Percentiles rank a stretch among this genome's conserved stretches.
Conservation (phyloP, 2,797 vertebrate genomes). For the Rhabdomys pumilio region DNA sequence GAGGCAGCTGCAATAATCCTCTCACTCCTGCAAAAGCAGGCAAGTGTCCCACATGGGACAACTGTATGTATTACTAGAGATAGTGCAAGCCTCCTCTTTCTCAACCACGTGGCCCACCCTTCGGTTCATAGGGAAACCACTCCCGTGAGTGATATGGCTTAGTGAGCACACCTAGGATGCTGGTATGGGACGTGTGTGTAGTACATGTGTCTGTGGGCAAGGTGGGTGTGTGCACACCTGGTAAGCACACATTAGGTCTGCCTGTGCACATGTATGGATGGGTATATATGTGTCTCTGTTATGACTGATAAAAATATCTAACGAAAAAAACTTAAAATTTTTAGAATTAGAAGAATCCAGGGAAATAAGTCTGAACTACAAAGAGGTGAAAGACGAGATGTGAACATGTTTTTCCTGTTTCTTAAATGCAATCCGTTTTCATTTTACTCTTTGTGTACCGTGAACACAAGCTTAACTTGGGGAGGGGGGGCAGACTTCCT, state of each 20-base stretch:
- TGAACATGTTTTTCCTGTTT: background rate
- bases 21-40: constrained; percentile 22
- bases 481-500: accelerated
- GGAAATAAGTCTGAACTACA: background rate
- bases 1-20: accelerated
- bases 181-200: background rate
- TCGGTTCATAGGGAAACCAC: accelerated
- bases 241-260: background rate
- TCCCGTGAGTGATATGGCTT: background rate
- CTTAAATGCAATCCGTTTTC: accelerated
- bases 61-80: accelerated
- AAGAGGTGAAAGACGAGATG: background rate
- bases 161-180: background rate
- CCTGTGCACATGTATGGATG: background rate
- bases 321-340: too few species aligned
- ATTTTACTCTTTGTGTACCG: accelerated
- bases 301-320: background rate
- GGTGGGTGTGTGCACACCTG: background rate
- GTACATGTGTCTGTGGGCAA: background rate
- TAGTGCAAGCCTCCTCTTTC: background rate
- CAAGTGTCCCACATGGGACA: constrained; percentile 30
- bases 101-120: background rate
- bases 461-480: accelerated
- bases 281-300: background rate
- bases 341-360: background rate